Conservation (phyloP, 1,140 invertebrate genomes). For the Neotoxoptera formosana region DNA sequence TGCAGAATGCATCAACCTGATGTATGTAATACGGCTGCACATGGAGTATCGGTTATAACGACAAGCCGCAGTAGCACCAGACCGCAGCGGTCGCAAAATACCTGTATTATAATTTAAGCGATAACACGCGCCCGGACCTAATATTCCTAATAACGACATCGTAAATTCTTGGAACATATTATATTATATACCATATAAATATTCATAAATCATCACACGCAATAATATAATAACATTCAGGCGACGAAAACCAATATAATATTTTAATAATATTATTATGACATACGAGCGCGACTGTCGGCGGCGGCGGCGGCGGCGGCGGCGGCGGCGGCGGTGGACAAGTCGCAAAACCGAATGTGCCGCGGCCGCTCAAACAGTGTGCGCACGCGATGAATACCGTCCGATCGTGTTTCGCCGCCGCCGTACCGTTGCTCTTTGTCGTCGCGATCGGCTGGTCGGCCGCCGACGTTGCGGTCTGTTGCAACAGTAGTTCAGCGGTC, state of each 20-base stretch:
- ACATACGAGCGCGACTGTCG: neutral
- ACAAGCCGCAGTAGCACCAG: no score
- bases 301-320: neutral
- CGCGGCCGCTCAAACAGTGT: constrained; percentile 18
- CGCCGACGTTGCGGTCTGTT: neutral
- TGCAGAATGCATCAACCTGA: no score
- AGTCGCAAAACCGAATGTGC: neutral
- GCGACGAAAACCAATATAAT: neutral
- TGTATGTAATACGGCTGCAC: no score
- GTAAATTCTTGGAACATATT: neutral
- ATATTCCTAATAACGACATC: no score
- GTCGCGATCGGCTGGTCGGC: neutral
- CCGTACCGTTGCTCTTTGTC: neutral
- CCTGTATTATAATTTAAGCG: neutral
- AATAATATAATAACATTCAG: neutral
- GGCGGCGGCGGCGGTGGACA: neutral
- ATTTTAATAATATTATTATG: no score
- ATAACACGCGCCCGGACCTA: neutral
- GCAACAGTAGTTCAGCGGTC: neutral
- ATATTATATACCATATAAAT: neutral
- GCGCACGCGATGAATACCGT: constrained; percentile 13
- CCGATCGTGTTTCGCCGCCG: constrained; percentile 42
- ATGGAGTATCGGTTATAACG: no score
- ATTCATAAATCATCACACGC: neutral
- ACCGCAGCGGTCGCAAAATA: neutral